phyloP scores from a whole-genome alignment of 2,797 vertebrate species.

The Eulemur mongoz region DNA sequence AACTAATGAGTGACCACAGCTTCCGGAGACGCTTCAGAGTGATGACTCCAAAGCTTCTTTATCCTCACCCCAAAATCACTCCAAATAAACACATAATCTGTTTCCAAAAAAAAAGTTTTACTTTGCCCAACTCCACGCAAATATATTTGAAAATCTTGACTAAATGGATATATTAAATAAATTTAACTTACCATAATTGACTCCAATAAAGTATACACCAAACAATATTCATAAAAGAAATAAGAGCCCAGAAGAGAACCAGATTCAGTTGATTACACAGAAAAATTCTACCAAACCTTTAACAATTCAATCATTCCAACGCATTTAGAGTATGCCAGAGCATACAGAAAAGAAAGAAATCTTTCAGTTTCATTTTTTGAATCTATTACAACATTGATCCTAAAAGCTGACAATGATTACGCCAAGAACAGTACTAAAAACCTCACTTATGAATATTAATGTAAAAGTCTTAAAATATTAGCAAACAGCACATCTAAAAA shows the following conservation, averaged over 20 bases:
- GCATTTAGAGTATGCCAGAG: background rate
- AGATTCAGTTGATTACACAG: background rate
- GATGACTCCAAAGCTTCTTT: background rate
- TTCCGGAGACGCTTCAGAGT: background rate
- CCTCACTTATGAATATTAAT: background rate
- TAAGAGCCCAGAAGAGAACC: background rate
- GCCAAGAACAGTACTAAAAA: background rate
- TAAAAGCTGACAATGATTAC: background rate
- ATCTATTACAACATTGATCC: background rate
- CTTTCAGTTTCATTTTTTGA: background rate
- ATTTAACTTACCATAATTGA: background rate
- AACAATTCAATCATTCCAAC: background rate
- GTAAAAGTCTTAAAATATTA: background rate
- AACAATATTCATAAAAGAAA: background rate
- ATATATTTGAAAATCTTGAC: slow-evolving; percentile 21
- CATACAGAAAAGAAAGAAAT: background rate
- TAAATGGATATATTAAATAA: background rate
- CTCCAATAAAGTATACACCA: background rate
- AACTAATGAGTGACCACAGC: background rate
- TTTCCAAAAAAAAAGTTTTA: background rate
- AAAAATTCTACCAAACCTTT: background rate
- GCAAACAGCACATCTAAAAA: background rate
- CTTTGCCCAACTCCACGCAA: background rate
- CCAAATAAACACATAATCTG: background rate
- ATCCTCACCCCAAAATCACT: background rate